A percentile compares a stretch with the other conserved stretches of the same genome.
phyloP scores from a whole-genome alignment of 2,113 vertebrate species.

The Neodontobutis hainanensis region DNA sequence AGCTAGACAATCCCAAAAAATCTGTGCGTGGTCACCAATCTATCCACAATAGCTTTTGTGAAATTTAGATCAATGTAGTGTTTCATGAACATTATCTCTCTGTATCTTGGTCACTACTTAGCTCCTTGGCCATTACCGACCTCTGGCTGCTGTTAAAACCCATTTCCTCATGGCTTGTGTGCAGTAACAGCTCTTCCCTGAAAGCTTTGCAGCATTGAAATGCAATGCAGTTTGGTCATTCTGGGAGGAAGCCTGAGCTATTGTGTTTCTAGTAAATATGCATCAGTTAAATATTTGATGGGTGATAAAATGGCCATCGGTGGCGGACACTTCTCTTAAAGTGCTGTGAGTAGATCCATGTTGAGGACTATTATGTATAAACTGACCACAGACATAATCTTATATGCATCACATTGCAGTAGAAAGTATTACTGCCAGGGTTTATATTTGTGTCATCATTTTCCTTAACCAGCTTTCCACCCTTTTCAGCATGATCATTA shows the following conservation, averaged over 20 bases:
- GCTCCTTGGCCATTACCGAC: conserved; percentile 9
- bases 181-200: background rate
- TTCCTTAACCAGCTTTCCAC: conserved; percentile 81
- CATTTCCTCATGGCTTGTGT: background rate
- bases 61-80: too few relatives aligned
- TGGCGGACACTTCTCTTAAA: conserved; percentile 27
- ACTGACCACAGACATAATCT: conserved; percentile 8
- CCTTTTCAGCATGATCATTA: conserved; percentile 99
- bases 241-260: background rate
- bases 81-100: background rate
- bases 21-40: too few relatives aligned
- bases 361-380: background rate
- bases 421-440: background rate
- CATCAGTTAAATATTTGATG: conserved; percentile 53
- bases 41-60: too few relatives aligned
- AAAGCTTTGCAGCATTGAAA: conserved; percentile 23
- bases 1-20: too few relatives aligned
- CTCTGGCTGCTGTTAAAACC: conserved; percentile 4
- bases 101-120: background rate
- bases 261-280: conserved; percentile 44
- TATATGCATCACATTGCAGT: background rate
- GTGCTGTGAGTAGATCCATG: conserved; percentile 35
- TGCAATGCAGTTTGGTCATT: background rate
- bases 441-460: conserved; percentile 15
- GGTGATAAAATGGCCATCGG: conserved; percentile 45